These are phyloP conservation scores for Sebastes cheni DNA, from an alignment of 2,797 vertebrate species.

Conservation along the genomic window DNA sequence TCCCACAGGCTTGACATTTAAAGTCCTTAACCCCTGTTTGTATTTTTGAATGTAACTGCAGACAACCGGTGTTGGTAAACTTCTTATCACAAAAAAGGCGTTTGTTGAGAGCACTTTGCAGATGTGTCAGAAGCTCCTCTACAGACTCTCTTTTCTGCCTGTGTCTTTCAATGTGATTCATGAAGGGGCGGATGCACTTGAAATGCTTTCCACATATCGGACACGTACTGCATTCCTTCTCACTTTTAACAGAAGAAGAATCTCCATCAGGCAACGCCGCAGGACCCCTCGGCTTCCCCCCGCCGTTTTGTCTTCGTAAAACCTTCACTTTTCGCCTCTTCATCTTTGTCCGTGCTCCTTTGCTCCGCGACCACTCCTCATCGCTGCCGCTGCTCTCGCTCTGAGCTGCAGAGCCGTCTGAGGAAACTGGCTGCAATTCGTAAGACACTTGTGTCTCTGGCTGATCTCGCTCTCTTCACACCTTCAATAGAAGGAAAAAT, in stretches of 20 bases:
- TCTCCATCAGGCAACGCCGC: not conserved
- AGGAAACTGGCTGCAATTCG: not conserved
- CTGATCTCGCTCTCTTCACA: not conserved
- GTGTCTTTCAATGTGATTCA: conserved; percentile 19
- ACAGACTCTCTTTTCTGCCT: not conserved
- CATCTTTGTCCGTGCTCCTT: not conserved
- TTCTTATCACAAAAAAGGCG: not conserved
- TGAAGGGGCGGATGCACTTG: not conserved
- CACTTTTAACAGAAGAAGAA: not conserved
- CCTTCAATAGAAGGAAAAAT: not conserved
- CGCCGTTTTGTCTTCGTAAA: not conserved
- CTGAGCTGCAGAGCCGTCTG: not conserved
- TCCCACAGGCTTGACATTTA: conserved; percentile 7
- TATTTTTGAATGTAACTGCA: not conserved
- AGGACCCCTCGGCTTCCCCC: not conserved
- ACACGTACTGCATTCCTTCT: not conserved
- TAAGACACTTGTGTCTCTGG: not conserved
- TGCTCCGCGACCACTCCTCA: not conserved
- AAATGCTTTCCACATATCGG: conserved; percentile 27
- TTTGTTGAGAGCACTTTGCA: not conserved
- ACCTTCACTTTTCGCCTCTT: not conserved
- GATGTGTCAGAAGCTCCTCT: not conserved
- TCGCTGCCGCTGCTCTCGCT: not conserved
- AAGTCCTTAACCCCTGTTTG: not conserved
- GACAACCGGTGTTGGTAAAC: not conserved